These are phyloP conservation scores for Yponomeuta plumbellus DNA, from an alignment of 2,888 invertebrate genomes.

Conservation along the genomic window DNA sequence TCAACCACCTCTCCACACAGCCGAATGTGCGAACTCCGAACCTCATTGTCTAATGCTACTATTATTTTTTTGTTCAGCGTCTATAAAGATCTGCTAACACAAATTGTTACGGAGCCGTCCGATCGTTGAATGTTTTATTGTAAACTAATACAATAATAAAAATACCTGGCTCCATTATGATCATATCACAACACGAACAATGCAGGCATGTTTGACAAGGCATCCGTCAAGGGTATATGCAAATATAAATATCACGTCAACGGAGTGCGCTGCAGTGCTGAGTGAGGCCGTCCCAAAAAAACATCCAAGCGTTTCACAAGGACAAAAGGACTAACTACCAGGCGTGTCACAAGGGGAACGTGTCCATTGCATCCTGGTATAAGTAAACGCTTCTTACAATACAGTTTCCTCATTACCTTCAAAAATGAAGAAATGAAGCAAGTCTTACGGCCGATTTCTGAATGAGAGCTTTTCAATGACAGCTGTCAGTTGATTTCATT, in stretches of 20 bases:
- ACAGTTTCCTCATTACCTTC: neutral
- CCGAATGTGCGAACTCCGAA: constrained; percentile 58
- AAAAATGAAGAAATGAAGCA: neutral
- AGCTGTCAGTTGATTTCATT: no score
- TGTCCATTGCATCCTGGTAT: constrained; percentile 22
- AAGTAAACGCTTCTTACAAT: neutral
- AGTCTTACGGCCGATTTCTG: no score
- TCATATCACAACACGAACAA: constrained; percentile 38
- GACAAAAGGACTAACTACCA: constrained; percentile 37
- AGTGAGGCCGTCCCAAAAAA: constrained; percentile 40
- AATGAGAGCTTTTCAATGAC: no score
- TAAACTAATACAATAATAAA: neutral
- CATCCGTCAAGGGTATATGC: constrained; percentile 58
- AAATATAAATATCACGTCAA: constrained; percentile 59
- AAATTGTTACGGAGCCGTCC: neutral
- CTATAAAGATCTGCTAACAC: constrained; percentile 3
- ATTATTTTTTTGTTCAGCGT: constrained; percentile 44
- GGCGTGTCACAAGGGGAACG: constrained; percentile 30
- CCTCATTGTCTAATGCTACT: constrained; percentile 56
- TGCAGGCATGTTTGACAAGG: constrained; percentile 47
- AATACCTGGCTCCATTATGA: constrained; percentile 25
- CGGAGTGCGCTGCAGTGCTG: constrained; percentile 41
- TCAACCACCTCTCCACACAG: constrained; percentile 63
- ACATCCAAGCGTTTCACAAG: constrained; percentile 39
- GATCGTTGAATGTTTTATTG: neutral